Evolutionary conservation across 2,113 vertebrate species (phyloP), one percentile per base, ranked within the genome.

Genomic region (Pithys albifrons): DNA sequence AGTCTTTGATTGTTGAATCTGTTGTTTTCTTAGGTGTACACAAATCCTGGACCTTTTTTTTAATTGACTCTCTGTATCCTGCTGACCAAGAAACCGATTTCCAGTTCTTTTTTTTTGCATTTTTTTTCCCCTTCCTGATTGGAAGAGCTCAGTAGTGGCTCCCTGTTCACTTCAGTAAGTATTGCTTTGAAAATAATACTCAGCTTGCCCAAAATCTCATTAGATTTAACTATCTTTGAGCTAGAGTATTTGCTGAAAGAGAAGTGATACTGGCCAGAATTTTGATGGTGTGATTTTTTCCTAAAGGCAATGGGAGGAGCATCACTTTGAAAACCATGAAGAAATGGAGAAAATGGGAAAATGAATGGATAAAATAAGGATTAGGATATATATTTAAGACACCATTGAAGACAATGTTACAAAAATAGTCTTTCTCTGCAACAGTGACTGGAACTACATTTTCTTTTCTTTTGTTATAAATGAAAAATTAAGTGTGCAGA

Each of bases 121-220:
- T 17, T 24, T 10, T 35, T 35, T 51, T 27, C 4, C 7, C 5
- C 29, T 91, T 88, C 78, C 41, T 74, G 3, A 0, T 25, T 85
- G 76, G 86, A 88, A 94, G 37, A 90, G 75, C 78, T 75, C 80
- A 37, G 22, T 55, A 86, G 95, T 84, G 85, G 81, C 81, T 96
- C 70, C 37, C 9, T 55, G 12, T 67, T 96, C 75, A 55, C 51
- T 93, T 96, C 81, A 88, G 96, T 97, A 96, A 95, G 95, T 97
- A 77, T 76, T 72, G 14, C 33, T 93, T 80, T 69, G 39, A 74
- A 95, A 94, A 67, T 58, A 82, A 76, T 39, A 19, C 25, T 61
- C 16, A 37, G 6, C n/a, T 87, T 83, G 10, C 29, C 37, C 80
- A 52, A 82, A 54, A 75, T 74, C 22, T 67, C 3, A 0, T 37